These are phyloP conservation scores for Heterocephalus glaber DNA, from an alignment of 2,113 vertebrate species.

Conservation along the genomic window DNA sequence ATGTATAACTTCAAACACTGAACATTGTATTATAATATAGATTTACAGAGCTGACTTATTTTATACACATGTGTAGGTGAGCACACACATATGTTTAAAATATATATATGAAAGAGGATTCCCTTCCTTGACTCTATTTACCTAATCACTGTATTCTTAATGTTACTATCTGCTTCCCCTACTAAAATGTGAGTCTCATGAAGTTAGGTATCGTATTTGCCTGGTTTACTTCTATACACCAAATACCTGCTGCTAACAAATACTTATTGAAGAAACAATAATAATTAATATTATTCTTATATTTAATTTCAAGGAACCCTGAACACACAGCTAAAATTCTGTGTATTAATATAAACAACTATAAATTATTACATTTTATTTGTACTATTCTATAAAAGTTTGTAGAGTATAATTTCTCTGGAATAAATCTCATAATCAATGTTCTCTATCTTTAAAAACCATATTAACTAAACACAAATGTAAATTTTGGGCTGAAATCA, in stretches of 20 bases:
- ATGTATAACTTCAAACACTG: constrained; percentile 13
- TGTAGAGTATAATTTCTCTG: not conserved
- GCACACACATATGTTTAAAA: not conserved
- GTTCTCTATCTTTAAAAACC: not conserved
- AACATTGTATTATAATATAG: not conserved
- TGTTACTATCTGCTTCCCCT: not conserved
- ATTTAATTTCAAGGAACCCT: not conserved
- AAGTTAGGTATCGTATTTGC: not conserved
- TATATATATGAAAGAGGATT: not conserved
- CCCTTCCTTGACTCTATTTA: not conserved
- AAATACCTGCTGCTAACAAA: not conserved
- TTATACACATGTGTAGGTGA: not conserved
- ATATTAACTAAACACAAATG: not conserved
- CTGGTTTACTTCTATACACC: not conserved
- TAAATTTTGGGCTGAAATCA: not conserved
- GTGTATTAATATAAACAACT: not conserved
- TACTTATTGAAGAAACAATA: not conserved
- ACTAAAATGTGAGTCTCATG: not conserved
- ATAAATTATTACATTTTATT: constrained; percentile 4
- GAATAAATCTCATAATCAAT: not conserved
- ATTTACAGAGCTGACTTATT: not conserved
- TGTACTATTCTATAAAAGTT: not conserved
- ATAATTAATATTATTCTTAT: not conserved
- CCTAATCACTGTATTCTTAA: not conserved
- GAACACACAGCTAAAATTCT: not conserved